These are phyloP conservation scores for Molothrus aeneus DNA, from an alignment of 2,797 vertebrate species.

Conservation along the genomic window DNA sequence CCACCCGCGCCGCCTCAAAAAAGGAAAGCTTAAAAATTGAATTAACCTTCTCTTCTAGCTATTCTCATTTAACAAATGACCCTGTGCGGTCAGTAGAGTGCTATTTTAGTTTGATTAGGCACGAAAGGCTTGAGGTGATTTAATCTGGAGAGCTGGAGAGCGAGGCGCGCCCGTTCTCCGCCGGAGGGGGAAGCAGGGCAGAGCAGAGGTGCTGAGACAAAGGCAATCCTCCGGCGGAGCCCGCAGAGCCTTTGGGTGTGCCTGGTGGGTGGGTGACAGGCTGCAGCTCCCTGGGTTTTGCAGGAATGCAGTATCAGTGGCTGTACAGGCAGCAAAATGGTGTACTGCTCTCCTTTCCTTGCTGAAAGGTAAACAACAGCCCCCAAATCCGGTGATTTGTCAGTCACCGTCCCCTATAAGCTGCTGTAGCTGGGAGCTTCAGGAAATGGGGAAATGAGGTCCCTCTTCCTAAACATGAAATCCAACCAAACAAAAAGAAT, in stretches of 20 bases:
- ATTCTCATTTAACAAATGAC: not conserved
- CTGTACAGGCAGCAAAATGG: not conserved
- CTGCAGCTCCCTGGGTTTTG: not conserved
- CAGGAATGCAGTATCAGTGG: not conserved
- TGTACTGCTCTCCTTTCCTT: not conserved
- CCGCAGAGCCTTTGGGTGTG: not conserved
- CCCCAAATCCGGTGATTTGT: not conserved
- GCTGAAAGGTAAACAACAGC: not conserved
- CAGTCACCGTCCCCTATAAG: not conserved
- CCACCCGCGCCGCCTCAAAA: not conserved
- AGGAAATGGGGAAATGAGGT: not conserved
- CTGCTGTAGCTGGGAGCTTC: not conserved
- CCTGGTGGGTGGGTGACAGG: not conserved
- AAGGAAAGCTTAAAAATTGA: not conserved
- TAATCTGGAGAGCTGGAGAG: not conserved
- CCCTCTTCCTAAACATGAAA: not conserved
- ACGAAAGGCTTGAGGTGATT: not conserved
- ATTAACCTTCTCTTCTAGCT: not conserved
- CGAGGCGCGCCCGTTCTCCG: not conserved
- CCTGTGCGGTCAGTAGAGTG: not conserved
- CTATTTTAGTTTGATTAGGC: slow-evolving; percentile 33
- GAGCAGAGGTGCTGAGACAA: not conserved
- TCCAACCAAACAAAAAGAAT: not conserved
- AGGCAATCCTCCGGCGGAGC: fast-evolving
- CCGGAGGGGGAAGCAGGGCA: not conserved